Percentiles rank a stretch among this genome's conserved stretches.
Conservation (phyloP, 2,113 vertebrate species). For the Anoura caudifer region DNA sequence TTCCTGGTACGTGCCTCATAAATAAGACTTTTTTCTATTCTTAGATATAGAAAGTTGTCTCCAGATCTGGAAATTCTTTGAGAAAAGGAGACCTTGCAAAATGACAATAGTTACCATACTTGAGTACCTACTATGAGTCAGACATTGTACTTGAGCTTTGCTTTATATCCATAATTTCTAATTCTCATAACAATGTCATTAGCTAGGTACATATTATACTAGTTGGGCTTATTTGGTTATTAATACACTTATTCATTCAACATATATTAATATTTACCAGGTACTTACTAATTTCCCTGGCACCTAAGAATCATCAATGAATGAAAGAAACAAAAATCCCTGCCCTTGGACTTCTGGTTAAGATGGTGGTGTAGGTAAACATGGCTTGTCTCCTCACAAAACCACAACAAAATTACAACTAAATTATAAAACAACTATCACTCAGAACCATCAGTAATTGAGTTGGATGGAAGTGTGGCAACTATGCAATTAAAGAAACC, state of each 20-base stretch:
- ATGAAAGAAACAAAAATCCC: constrained; percentile 13
- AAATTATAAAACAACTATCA: no score
- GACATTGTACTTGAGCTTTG: neutral
- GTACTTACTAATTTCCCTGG: neutral
- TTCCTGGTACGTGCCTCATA: neutral
- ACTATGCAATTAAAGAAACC: no score
- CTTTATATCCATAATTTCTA: neutral
- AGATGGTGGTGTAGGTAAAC: no score
- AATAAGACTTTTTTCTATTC: neutral
- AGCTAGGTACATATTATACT: neutral
- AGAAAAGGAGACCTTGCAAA: neutral
- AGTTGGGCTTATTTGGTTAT: neutral
- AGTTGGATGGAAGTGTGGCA: no score
- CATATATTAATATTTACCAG: neutral
- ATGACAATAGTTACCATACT: neutral
- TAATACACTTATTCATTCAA: neutral
- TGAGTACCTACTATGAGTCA: neutral
- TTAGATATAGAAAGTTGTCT: neutral
- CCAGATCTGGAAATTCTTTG: neutral
- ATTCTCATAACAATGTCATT: neutral
- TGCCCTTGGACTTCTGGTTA: no score
- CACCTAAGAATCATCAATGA: neutral
- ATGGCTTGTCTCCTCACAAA: no score
- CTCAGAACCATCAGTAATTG: no score
- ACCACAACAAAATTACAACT: no score